A percentile compares a stretch with the other conserved stretches of the same genome.
Conservation (phyloP, 2,888 invertebrate genomes). For the Andrena dorsata region DNA sequence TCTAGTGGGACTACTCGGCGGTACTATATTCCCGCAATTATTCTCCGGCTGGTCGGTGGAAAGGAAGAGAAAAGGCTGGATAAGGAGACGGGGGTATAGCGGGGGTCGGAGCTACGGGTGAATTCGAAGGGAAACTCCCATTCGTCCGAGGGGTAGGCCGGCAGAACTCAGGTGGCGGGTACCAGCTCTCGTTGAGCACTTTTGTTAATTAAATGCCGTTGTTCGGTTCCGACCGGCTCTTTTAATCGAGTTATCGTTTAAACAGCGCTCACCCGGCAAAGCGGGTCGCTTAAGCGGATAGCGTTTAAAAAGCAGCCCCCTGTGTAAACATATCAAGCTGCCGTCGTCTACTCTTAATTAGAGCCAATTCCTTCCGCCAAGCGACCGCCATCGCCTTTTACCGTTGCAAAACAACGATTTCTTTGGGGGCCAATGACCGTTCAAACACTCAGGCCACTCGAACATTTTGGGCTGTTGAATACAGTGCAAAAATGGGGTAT, state of each 20-base stretch:
- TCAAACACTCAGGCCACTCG: background rate
- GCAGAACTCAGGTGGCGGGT: constrained; percentile 53
- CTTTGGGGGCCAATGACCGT: background rate
- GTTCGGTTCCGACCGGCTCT: constrained; percentile 78
- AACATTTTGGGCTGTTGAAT: background rate
- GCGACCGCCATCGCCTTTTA: background rate
- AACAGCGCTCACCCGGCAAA: constrained; percentile 75
- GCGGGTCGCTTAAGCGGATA: constrained; percentile 66
- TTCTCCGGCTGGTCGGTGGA: constrained; percentile 56
- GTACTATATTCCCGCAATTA: constrained; percentile 70
- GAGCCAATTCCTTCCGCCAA: constrained; percentile 67
- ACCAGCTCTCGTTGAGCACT: constrained; percentile 79
- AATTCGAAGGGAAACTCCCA: constrained; percentile 61
- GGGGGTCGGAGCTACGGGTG: constrained; percentile 26
- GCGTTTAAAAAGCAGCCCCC: constrained; percentile 72
- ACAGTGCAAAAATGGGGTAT: background rate
- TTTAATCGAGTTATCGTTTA: constrained; percentile 82
- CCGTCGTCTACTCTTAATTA: constrained; percentile 75
- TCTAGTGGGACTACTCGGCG: constrained; percentile 56
- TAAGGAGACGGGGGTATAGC: constrained; percentile 20
- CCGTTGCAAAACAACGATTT: background rate
- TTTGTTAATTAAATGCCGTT: constrained; percentile 83
- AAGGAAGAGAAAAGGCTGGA: constrained; percentile 48
- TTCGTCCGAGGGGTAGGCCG: constrained; percentile 45
- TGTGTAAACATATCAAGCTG: constrained; percentile 78